Evolutionary conservation across 2,113 vertebrate species (phyloP).

Genomic region (Capra hircus): DNA sequence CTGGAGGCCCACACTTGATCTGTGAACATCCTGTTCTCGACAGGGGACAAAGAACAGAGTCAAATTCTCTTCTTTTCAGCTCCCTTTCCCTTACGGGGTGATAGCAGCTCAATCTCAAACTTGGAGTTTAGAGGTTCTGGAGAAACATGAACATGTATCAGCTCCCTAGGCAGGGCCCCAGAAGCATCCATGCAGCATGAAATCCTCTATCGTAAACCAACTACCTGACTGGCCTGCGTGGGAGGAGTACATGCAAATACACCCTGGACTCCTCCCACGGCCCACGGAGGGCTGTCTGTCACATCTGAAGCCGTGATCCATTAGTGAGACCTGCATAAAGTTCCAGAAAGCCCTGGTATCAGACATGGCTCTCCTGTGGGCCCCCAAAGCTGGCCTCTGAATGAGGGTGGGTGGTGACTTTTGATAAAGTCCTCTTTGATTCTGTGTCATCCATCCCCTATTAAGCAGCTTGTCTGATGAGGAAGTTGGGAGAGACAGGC

Average conservation of each 20-base stretch:
- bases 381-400: background rate
- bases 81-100: background rate
- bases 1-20: background rate
- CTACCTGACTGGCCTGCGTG: background rate
- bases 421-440: background rate
- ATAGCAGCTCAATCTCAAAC: background rate
- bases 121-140: background rate
- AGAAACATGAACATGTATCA: background rate
- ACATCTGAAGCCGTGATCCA: background rate
- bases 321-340: background rate
- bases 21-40: background rate
- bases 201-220: background rate
- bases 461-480: background rate
- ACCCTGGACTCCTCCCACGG: background rate
- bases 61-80: background rate
- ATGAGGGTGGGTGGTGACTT: background rate
- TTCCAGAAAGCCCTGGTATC: background rate
- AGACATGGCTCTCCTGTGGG: background rate
- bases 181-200: background rate
- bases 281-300: background rate
- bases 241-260: background rate
- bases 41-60: background rate
- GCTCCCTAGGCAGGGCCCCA: background rate
- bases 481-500: background rate
- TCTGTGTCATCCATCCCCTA: background rate